Evolutionary conservation across 30 jellyfish, hydroid and myxozoan species (phyloP), one percentile per base, ranked within the genome.

Genomic region (Hydractinia symbiolongicarpus): DNA sequence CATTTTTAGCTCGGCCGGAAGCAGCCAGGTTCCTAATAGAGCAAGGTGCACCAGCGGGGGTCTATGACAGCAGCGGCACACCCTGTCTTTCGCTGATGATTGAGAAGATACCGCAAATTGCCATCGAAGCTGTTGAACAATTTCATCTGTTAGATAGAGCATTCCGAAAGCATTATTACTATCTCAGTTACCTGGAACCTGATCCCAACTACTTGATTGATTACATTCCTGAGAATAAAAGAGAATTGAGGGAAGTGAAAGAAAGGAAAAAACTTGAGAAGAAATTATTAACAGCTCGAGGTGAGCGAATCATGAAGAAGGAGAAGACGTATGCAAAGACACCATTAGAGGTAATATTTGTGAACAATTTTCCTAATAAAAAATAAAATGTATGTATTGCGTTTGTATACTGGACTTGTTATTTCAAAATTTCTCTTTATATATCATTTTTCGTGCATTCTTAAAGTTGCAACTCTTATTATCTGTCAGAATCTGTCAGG

Each of bases 11-110:
- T 61, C 95, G 99, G 6, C 86, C 99, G 20, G 99, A 93, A 53
- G 99, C 99, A 17, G 96, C 96, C 53, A 76, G 99, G n/a, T 93
- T 66, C 69, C 94, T 93, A 72, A 81, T 93, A 58, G 99, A 93
- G 77, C 96, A 86, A 57, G 99, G 99, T 17, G 99, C 99, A 15
- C 99, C 99, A 8, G 96, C 89, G 62, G 99, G 99, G 66, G 96
- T 93, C 21, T 93, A 93, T 68, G 99, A 93, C 64, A 88, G 85
- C 72, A 93, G 99, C 77, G 99, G 99, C 10, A 86, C 99, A 55
- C 86, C 99, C 6, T 93, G 99, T 76, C 88, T 93, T 56, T 83
- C 99, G 49, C 89, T 93, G 66, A 93, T 93, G 99, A 93, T 93
- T 81, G 99, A 93, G 72, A 93, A 93, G 88, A 93, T 93, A 96